Base-by-base conservation (phyloP, 2,888 invertebrate species). In the Philereme transversata region DNA sequence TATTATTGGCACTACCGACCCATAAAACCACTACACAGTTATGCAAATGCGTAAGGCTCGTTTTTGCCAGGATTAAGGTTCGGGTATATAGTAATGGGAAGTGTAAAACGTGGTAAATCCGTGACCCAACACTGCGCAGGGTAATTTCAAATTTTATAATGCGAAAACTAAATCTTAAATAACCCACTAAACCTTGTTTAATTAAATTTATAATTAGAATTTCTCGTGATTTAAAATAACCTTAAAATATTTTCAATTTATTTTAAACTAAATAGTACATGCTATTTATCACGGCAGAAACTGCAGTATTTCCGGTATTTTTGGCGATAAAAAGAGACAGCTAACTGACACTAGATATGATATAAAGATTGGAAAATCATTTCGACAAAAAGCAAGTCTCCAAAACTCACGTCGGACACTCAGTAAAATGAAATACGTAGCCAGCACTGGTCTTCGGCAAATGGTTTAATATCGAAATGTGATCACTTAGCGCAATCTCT, bases 401-500 rank as follows among this genome's bases (percentile, higher is more conserved):
- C 84, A 83, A 88, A 89, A 86, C 87, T 90, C 88, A 86, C 85
- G 86, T 87, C 90, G 85, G 86, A 90, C 91, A 92, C 91, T 92
- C 90, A 91, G 90, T 90, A 85, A 91, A 92, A 92, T 92, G 92
- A 92, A 91, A 92, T 91, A 90, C 90, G 90, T 87, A 86, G 86
- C 87, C 87, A 81, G 86, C 84, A 86, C 88, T 80, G 90, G 89
- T 89, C 89, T 88, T 87, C 88, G 85, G 88, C 88, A 90, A 91
- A 91, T 90, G 91, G 90, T 90, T 90, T 91, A 91, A 92, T 92
- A 92, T 91, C 91, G 91, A 91, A 92, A 92, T 91, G 92, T 91
- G 91, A 90, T 92, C 91, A 92, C 91, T 91, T 92, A 91, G 91
- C 89, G 90, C 89, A 90, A 91, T 91, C 91, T 91, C 90, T 86